Conservation (phyloP, 1,140 invertebrate species). For the Brachystomella parvula region DNA sequence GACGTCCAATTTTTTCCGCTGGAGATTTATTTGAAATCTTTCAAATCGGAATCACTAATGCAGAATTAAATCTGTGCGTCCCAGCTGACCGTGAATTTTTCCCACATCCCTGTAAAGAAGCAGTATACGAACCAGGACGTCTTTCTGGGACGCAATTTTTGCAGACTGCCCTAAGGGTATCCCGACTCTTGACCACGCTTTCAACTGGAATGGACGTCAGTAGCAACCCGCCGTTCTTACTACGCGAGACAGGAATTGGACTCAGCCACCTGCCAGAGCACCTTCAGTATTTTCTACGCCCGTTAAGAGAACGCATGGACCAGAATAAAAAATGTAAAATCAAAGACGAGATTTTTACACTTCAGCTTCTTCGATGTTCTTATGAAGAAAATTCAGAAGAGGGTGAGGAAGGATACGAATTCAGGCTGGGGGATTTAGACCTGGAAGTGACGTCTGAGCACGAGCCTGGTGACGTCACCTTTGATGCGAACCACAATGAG, state of each 20-base stretch:
- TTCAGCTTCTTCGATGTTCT: constrained; percentile 20
- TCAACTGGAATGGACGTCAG: constrained; percentile 22
- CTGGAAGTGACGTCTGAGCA: background rate
- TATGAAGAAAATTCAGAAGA: constrained; percentile 25
- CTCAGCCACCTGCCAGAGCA: constrained; percentile 19
- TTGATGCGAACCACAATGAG: background rate
- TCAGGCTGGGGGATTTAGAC: constrained; percentile 21
- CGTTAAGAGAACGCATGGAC: background rate
- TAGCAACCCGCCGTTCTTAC: constrained; percentile 19
- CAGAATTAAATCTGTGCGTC: constrained; percentile 11
- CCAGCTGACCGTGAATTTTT: constrained; percentile 3
- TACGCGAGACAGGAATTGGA: constrained; percentile 18
- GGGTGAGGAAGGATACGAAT: constrained; percentile 9
- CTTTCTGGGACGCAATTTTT: constrained; percentile 11
- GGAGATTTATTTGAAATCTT: constrained; percentile 24
- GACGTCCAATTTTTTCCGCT: constrained; percentile 12
- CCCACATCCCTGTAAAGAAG: constrained; percentile 21
- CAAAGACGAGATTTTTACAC: constrained; percentile 21
- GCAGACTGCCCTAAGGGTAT: constrained; percentile 6
- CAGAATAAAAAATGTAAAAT: background rate
- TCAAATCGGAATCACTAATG: constrained; percentile 15
- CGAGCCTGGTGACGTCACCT: constrained; percentile 12
- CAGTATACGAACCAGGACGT: background rate
- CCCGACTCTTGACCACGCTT: constrained; percentile 18
- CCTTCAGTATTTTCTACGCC: constrained; percentile 22